These are phyloP conservation scores for Aproaerema taeniolella DNA, from an alignment of 2,888 invertebrate species.

Conservation along the genomic window DNA sequence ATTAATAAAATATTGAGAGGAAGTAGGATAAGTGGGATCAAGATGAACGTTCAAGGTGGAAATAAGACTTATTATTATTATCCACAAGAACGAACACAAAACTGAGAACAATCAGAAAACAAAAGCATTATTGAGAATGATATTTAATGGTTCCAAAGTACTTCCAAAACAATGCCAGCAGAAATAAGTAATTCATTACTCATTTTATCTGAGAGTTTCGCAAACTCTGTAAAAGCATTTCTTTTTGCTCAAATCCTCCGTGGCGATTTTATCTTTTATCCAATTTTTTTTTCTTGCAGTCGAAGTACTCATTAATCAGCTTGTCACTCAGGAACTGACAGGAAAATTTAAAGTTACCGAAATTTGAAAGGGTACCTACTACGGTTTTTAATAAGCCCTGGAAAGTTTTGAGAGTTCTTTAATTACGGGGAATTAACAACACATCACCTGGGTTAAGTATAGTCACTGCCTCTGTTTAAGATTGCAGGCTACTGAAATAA, in stretches of 20 bases:
- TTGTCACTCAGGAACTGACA: slow-evolving; percentile 37
- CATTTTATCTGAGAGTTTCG: not conserved
- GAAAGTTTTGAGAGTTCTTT: slow-evolving; percentile 29
- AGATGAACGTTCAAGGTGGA: no score
- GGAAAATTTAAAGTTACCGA: slow-evolving; percentile 42
- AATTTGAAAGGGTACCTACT: slow-evolving; percentile 31
- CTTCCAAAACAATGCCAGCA: not conserved
- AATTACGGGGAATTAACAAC: slow-evolving; percentile 25
- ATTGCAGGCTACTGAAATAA: slow-evolving; percentile 16
- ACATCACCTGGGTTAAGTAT: slow-evolving; percentile 17
- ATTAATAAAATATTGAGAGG: no score
- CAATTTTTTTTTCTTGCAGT: slow-evolving; percentile 30
- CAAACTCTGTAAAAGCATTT: slow-evolving; percentile 5
- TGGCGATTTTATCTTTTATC: slow-evolving; percentile 19
- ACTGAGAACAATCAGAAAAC: no score
- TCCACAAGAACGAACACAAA: no score
- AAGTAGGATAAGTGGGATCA: no score
- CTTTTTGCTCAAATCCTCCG: slow-evolving; percentile 3
- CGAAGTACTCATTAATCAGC: slow-evolving; percentile 47
- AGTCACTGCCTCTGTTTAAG: slow-evolving; percentile 14
- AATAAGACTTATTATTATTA: no score
- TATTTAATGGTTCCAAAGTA: no score
- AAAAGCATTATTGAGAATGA: no score
- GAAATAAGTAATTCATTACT: not conserved
- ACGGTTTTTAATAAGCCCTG: slow-evolving; percentile 35